Evolutionary conservation across 1,140 invertebrate genomes (phyloP).

Genomic region (Charaxes varanes): DNA sequence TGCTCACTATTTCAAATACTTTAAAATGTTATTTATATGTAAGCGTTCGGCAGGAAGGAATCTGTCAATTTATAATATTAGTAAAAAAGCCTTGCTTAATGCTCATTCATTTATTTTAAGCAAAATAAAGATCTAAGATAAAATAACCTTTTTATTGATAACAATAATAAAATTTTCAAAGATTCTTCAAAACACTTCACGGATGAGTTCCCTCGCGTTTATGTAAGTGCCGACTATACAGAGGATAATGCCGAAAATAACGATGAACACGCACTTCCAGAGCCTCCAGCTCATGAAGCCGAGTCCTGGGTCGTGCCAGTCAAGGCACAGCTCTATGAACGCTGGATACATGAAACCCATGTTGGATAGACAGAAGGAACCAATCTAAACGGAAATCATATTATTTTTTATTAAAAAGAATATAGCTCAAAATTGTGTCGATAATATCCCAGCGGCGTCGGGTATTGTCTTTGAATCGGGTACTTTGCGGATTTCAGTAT

Average conservation of each 20-base stretch:
- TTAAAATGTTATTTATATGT: too few species aligned
- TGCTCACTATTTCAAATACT: too few species aligned
- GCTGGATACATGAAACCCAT: constrained; percentile 92
- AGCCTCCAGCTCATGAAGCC: constrained; percentile 76
- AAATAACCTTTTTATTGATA: too few species aligned
- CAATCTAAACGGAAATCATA: constrained; percentile 49
- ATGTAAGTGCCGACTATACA: constrained; percentile 84
- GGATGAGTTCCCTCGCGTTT: constrained; percentile 79
- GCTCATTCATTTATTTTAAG: too few species aligned
- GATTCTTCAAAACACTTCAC: constrained; percentile 12
- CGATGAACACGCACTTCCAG: constrained; percentile 79
- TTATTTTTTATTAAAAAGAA: constrained; percentile 7
- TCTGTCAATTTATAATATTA: too few species aligned
- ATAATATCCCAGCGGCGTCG: too few species aligned
- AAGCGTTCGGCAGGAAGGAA: too few species aligned
- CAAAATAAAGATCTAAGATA: too few species aligned
- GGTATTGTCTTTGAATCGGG: too few species aligned
- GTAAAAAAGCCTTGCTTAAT: too few species aligned
- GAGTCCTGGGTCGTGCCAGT: constrained; percentile 77
- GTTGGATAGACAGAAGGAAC: constrained; percentile 83
- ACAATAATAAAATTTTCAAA: background rate
- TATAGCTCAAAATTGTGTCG: constrained; percentile 3
- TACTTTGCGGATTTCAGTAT: too few species aligned
- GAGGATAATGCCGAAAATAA: constrained; percentile 80
- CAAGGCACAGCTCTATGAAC: constrained; percentile 85